Percentiles rank a stretch among this genome's conserved stretches.
Evolutionary conservation across 2,113 vertebrate genomes (phyloP).

Genomic region (Zosterops pallidus): DNA sequence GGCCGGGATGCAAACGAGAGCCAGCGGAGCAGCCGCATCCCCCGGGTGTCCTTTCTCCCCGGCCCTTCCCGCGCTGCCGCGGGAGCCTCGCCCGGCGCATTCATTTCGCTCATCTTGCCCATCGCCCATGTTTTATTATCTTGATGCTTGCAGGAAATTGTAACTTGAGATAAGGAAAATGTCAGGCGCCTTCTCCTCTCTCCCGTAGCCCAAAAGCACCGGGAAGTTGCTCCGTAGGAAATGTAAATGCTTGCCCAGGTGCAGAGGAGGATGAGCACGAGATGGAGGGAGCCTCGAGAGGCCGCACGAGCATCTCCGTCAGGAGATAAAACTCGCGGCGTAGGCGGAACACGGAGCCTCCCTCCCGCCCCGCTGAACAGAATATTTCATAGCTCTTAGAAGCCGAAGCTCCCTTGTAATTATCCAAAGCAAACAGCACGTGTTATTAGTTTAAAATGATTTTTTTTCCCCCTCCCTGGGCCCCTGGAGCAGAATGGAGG

Average conservation of each 20-base stretch:
- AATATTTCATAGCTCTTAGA: conserved; percentile 65
- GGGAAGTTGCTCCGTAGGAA: conserved; percentile 26
- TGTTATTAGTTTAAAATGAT: conserved; percentile 72
- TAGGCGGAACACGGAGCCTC: conserved; percentile 41
- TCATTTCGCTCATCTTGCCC: neutral
- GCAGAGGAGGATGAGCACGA: conserved; percentile 6
- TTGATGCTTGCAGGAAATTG: conserved; percentile 69
- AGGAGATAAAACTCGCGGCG: conserved; percentile 39
- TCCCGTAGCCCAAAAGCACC: neutral
- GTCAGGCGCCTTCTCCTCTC: conserved; percentile 49
- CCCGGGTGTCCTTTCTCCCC: conserved; percentile 34
- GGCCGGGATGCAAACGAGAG: conserved; percentile 65
- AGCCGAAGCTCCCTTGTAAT: conserved; percentile 66
- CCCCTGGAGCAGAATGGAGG: conserved; percentile 67
- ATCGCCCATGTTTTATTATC: conserved; percentile 49
- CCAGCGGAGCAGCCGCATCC: neutral
- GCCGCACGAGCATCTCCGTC: neutral
- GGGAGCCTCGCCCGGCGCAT: neutral
- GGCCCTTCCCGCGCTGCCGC: neutral
- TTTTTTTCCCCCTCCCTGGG: conserved; percentile 29
- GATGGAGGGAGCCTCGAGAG: conserved; percentile 19
- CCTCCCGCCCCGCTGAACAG: conserved; percentile 6
- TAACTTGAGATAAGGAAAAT: conserved; percentile 70
- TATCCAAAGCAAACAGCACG: conserved; percentile 74
- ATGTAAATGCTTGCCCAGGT: conserved; percentile 49